A percentile compares a stretch with the other conserved stretches of the same genome.
These are phyloP conservation scores for Endomychus coccineus DNA, from an alignment of 2,888 invertebrate species.

Conservation along the genomic window DNA sequence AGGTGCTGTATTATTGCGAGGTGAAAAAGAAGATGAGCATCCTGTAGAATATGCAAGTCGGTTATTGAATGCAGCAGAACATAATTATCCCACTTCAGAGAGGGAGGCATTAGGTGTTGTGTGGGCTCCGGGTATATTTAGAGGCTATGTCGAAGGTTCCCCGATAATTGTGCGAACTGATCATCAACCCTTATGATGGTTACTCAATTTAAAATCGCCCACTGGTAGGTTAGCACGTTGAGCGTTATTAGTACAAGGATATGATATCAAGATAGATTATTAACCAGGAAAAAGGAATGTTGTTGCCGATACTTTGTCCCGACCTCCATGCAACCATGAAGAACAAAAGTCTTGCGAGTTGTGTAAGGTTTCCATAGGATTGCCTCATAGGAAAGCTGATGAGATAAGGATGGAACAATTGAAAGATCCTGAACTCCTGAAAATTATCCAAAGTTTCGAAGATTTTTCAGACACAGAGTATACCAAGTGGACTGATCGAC, in stretches of 20 bases:
- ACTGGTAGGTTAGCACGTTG: constrained; percentile 42
- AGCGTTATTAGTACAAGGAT: constrained; percentile 39
- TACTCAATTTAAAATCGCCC: constrained; percentile 37
- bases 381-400: constrained; percentile 12
- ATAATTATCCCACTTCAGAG: no score
- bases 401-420: constrained; percentile 18
- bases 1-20: no score
- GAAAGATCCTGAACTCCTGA: constrained; percentile 20
- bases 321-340: constrained; percentile 21
- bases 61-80: no score
- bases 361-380: constrained; percentile 12
- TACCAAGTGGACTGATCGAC: constrained; percentile 20
- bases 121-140: no score
- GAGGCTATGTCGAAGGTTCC: no score
- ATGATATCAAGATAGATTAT: constrained; percentile 36
- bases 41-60: no score
- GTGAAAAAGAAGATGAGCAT: no score
- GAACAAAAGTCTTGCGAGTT: constrained; percentile 8
- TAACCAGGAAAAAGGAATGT: constrained; percentile 36
- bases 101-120: no score
- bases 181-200: no score
- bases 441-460: constrained; percentile 21
- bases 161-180: no score
- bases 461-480: constrained; percentile 8
- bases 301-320: constrained; percentile 38